Base-by-base conservation (phyloP, 1,140 invertebrate species). In the Trissolcus basalis region DNA sequence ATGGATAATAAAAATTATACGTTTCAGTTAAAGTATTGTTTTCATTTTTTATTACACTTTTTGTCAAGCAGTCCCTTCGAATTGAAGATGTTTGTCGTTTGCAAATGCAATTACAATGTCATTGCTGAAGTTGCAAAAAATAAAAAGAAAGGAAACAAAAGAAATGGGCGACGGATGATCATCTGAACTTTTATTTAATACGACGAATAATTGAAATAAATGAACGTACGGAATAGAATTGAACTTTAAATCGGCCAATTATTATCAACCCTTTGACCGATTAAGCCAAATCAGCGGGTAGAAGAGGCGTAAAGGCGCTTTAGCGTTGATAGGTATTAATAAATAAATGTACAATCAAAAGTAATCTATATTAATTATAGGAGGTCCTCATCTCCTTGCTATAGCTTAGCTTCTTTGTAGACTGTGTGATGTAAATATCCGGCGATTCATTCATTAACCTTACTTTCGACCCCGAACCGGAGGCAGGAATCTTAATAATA, bases 291-390 rank as follows among this genome's bases (percentile, higher is more conserved):
- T 86, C 80, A 84, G 77, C 68, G 71, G 78, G 76, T 55, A 79
- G 79, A 81, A 81, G 84, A 81, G 75, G 78, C 77, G 79, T 81
- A 74, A 78, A 73, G 75, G 71, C 79, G 78, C 59, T 78, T 56
- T 77, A 56, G 74, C 79, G 83, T 88, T 87, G 83, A 86, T 86
- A 83, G 85, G 81, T 79, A 87, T 87, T 88, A 87, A 88, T 88
- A 86, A 83, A 87, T 88, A 87, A 87, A 87, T 85, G 86, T 86
- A 88, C 83, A 87, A 88, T 88, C 86, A 86, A 80, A 83, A 83
- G 82, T 87, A 87, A 88, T 88, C 86, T 87, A 87, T 87, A 87
- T 87, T 87, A 86, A 88, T 88, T 87, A 88, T 86, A 83, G 76
- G 56, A 82, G 80, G 83, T 81, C 80, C 84, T 84, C 81, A 72